Percentiles rank a stretch among this genome's conserved stretches.
These are phyloP conservation scores for Chromobotia macracanthus DNA, from an alignment of 2,797 vertebrate genomes.

Conservation along the genomic window DNA sequence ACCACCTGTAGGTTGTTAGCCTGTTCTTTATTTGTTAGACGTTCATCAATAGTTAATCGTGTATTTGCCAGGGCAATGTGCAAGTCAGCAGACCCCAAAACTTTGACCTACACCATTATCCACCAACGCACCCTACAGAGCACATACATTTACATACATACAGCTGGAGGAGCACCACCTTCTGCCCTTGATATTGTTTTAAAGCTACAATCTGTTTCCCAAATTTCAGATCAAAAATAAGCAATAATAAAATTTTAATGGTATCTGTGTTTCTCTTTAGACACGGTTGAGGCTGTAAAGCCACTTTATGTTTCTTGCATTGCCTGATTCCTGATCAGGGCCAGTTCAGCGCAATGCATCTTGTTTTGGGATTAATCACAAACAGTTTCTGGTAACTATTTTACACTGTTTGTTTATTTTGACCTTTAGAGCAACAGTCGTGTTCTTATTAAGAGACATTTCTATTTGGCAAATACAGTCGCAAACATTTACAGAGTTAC, in stretches of 20 bases:
- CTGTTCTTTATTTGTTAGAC: constrained; percentile 5
- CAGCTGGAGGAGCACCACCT: not conserved
- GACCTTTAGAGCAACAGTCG: not conserved
- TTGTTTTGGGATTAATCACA: too few species aligned
- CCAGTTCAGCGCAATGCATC: too few species aligned
- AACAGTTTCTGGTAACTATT: not conserved
- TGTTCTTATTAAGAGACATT: not conserved
- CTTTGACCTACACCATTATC: not conserved
- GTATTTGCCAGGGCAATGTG: constrained; percentile 23
- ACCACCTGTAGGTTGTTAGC: constrained; percentile 11
- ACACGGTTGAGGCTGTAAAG: too few species aligned
- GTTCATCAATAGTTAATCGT: not conserved
- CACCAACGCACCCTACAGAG: not conserved
- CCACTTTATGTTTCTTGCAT: too few species aligned
- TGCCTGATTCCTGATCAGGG: too few species aligned
- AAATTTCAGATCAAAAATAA: too few species aligned
- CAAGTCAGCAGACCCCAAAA: constrained; percentile 1
- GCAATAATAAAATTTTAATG: too few species aligned
- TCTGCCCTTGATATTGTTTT: too few species aligned
- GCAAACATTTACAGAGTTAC: not conserved
- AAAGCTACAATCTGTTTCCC: too few species aligned
- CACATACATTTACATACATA: not conserved
- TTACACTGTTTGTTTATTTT: not conserved
- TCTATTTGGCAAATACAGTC: not conserved
- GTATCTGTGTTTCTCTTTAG: too few species aligned